Evolutionary conservation across 2,888 invertebrate species (phyloP).

Genomic region (Actias luna): DNA sequence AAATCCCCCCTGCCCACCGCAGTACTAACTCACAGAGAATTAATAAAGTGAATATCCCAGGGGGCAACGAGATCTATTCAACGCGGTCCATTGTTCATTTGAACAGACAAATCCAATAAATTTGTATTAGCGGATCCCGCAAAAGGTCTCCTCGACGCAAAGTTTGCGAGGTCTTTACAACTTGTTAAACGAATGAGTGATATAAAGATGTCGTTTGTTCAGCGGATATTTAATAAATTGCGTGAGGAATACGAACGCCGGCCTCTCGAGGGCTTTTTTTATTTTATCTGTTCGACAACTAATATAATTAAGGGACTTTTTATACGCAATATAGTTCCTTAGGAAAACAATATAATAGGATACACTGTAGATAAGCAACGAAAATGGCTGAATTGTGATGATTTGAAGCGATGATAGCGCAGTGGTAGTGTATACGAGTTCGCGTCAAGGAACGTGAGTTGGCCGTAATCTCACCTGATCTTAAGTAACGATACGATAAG

Average conservation of each 20-base stretch:
- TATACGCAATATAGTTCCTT: neutral
- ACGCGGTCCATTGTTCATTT: constrained; percentile 3
- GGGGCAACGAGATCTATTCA: constrained; percentile 9
- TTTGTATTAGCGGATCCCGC: constrained; percentile 8
- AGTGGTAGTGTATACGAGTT: too few relatives aligned
- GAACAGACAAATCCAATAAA: constrained; percentile 10
- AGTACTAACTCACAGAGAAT: constrained; percentile 3
- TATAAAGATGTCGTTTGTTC: constrained; percentile 9
- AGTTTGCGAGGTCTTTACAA: constrained; percentile 8
- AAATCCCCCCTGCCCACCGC: neutral
- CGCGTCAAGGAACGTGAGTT: too few relatives aligned
- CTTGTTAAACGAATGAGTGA: constrained; percentile 11
- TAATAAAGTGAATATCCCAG: constrained; percentile 6
- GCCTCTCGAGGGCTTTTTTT: neutral
- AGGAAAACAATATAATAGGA: neutral
- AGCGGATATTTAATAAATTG: constrained; percentile 5
- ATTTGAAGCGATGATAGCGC: too few relatives aligned
- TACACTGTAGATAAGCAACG: neutral
- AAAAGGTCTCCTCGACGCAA: constrained; percentile 7
- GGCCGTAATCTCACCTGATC: too few relatives aligned
- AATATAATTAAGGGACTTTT: neutral
- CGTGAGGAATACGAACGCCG: neutral
- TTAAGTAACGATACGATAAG: too few relatives aligned
- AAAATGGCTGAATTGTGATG: too few relatives aligned
- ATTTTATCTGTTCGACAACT: neutral